Conservation (phyloP, 2,888 invertebrate species). For the Meiosimyza decipiens region DNA sequence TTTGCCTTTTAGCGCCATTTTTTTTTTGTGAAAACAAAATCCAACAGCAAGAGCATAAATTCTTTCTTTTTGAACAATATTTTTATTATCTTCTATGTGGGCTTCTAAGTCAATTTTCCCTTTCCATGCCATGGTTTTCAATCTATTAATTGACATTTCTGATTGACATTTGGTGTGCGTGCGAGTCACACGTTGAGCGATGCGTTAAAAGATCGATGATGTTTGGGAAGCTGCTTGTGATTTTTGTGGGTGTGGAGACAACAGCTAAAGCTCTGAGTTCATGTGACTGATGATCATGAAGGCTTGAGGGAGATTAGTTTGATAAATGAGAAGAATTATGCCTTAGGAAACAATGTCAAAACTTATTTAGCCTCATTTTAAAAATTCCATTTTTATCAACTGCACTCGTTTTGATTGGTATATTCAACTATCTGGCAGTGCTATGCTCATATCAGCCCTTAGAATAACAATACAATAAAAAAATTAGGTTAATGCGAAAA, state of each 20-base stretch:
- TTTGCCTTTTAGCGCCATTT: conserved; percentile 35
- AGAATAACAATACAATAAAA: not conserved
- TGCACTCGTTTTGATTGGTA: no score
- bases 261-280: not conserved
- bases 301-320: not conserved
- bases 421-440: no score
- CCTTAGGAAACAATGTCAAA: not conserved
- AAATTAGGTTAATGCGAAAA: not conserved
- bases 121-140: not conserved
- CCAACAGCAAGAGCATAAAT: no score
- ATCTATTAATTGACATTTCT: conserved; percentile 43
- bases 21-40: not conserved
- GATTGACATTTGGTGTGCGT: conserved; percentile 47
- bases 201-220: conserved; percentile 19
- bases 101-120: not conserved
- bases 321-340: conserved; percentile 27
- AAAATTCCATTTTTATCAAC: no score
- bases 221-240: not conserved
- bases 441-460: no score
- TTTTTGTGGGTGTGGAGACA: not conserved
- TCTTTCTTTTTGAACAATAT: conserved; percentile 39
- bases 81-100: conserved; percentile 32
- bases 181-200: conserved; percentile 13
- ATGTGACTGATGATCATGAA: not conserved
- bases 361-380: no score